These are phyloP conservation scores for Tiliqua scincoides DNA, from an alignment of 2,113 vertebrate species.

Conservation along the genomic window DNA sequence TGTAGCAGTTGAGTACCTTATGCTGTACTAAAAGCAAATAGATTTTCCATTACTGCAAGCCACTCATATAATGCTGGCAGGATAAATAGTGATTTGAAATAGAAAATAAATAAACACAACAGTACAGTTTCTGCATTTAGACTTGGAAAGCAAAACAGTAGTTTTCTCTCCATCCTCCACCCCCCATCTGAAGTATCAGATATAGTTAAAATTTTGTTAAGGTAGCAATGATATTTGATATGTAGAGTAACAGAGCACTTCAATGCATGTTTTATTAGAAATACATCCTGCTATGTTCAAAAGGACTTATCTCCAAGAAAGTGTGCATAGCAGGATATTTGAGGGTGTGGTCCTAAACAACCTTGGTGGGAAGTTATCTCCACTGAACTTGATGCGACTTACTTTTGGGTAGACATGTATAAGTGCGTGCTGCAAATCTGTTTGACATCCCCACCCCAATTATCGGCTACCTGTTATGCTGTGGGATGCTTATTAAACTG, in stretches of 20 bases:
- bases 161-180: background rate
- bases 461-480: no score
- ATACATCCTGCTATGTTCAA: no score
- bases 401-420: no score
- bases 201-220: conserved; percentile 15
- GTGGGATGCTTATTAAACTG: no score
- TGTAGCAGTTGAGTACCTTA: conserved; percentile 69
- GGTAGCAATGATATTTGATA: no score
- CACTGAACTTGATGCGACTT: no score
- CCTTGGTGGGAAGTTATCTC: no score
- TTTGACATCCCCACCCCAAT: no score
- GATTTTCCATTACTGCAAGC: conserved; percentile 72
- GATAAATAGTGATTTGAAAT: conserved; percentile 63
- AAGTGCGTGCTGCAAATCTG: no score
- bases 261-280: background rate
- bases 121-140: conserved; percentile 41
- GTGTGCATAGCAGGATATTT: no score
- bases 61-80: conserved; percentile 59
- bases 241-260: background rate
- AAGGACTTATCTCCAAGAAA: no score
- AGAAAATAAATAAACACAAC: conserved; percentile 63
- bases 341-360: no score
- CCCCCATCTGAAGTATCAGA: conserved; percentile 32
- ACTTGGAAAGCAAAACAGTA: conserved; percentile 36
- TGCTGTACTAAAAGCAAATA: conserved; percentile 71